Percentiles rank a stretch among this genome's conserved stretches.
Evolutionary conservation across 2,797 vertebrate species (phyloP).

Genomic region (Centropyge bicolor): DNA sequence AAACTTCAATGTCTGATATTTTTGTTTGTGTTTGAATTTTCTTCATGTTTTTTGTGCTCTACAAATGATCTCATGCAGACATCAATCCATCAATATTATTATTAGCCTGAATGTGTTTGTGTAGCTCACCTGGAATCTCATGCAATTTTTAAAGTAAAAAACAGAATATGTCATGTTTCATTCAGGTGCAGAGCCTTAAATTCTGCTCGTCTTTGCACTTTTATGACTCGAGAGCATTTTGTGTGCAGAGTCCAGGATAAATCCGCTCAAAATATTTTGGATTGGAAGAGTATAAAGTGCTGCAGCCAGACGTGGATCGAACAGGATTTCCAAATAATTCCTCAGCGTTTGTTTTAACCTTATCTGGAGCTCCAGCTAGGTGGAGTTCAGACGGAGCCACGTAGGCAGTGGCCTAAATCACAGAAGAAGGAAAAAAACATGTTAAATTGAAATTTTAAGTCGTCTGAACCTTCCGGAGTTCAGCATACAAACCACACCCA

Average conservation of each 20-base stretch:
- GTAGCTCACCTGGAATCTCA: background rate
- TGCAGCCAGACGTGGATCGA: constrained; percentile 33
- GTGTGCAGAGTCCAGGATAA: background rate
- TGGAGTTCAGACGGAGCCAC: constrained; percentile 26
- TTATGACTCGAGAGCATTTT: background rate
- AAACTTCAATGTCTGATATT: background rate
- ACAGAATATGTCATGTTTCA: background rate
- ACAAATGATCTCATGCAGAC: background rate
- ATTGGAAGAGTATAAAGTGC: background rate
- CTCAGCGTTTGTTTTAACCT: constrained; percentile 48
- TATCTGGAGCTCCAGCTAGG: constrained; percentile 45
- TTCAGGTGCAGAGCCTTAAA: background rate
- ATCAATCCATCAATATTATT: background rate
- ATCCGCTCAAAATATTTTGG: background rate
- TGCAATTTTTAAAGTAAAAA: background rate
- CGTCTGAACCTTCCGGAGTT: constrained; percentile 33
- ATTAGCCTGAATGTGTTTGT: background rate
- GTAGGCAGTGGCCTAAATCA: constrained; percentile 31
- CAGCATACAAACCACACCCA: constrained; percentile 38
- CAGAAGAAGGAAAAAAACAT: background rate
- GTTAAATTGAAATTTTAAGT: constrained; percentile 13
- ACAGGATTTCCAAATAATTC: constrained; percentile 50
- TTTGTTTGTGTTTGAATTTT: background rate
- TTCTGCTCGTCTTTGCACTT: background rate
- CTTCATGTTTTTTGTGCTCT: background rate